Conservation (phyloP, 2,797 vertebrate genomes). For the Chrosomus eos region DNA sequence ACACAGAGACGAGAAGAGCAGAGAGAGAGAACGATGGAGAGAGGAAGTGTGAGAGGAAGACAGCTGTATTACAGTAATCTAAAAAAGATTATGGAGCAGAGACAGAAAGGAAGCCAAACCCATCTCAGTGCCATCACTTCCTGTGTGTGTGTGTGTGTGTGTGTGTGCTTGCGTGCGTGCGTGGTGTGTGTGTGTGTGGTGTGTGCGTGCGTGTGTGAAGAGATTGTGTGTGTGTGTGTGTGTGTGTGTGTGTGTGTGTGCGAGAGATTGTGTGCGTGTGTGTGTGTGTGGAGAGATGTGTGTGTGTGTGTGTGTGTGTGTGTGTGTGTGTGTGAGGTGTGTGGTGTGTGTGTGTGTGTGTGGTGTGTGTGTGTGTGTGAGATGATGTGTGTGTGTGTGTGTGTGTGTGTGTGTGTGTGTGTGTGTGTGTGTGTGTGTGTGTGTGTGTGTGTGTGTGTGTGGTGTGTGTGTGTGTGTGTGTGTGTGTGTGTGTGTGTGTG, state of each 20-base stretch:
- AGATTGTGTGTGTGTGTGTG: neutral
- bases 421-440: no score
- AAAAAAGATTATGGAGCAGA: slow-evolving; percentile 58
- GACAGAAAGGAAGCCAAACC: slow-evolving; percentile 50
- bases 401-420: no score
- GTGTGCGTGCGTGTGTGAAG: neutral
- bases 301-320: slow-evolving; percentile 27
- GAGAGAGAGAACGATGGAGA: slow-evolving; percentile 25
- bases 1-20: slow-evolving; percentile 1
- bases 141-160: slow-evolving; percentile 41
- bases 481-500: no score
- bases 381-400: neutral
- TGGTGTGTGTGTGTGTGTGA: neutral
- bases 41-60: slow-evolving; percentile 37
- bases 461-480: no score
- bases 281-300: slow-evolving; percentile 25
- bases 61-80: slow-evolving; percentile 56
- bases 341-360: neutral
- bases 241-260: neutral
- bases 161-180: neutral
- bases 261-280: slow-evolving; percentile 10
- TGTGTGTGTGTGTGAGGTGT: neutral
- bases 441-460: no score
- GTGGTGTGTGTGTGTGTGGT: neutral
- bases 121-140: slow-evolving; percentile 48